Evolutionary conservation across 2,797 vertebrate genomes (phyloP).

Genomic region (Syncerus caffer): DNA sequence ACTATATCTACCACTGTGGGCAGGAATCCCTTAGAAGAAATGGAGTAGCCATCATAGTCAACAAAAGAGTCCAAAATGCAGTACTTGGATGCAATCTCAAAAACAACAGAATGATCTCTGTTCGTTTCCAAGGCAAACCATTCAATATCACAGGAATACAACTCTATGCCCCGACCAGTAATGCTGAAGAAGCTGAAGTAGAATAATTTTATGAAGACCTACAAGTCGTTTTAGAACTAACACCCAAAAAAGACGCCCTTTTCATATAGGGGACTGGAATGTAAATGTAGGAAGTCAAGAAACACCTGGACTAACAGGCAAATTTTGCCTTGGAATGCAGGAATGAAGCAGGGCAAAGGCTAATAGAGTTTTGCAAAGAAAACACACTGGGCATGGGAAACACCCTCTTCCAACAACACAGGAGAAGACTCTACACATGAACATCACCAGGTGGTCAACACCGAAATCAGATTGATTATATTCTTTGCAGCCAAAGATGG

Average conservation of each 20-base stretch:
- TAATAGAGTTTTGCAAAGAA: too few species aligned
- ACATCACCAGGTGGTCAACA: too few species aligned
- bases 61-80: background rate
- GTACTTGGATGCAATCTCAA: background rate
- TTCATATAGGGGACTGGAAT: background rate
- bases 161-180: background rate
- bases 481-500: too few species aligned
- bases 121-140: background rate
- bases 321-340: too few species aligned
- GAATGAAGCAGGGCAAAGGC: too few species aligned
- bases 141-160: background rate
- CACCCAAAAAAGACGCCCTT: background rate
- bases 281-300: background rate
- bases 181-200: background rate
- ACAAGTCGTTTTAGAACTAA: accelerated
- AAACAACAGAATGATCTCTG: background rate
- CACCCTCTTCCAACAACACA: too few species aligned
- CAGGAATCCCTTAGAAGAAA: background rate
- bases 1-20: background rate
- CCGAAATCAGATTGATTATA: too few species aligned
- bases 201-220: background rate
- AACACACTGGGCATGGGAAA: too few species aligned
- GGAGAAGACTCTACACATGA: too few species aligned
- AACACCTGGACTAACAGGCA: too few species aligned
- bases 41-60: background rate